Conservation (phyloP, 2,888 invertebrate genomes). For the Hyppa rectilinea region DNA sequence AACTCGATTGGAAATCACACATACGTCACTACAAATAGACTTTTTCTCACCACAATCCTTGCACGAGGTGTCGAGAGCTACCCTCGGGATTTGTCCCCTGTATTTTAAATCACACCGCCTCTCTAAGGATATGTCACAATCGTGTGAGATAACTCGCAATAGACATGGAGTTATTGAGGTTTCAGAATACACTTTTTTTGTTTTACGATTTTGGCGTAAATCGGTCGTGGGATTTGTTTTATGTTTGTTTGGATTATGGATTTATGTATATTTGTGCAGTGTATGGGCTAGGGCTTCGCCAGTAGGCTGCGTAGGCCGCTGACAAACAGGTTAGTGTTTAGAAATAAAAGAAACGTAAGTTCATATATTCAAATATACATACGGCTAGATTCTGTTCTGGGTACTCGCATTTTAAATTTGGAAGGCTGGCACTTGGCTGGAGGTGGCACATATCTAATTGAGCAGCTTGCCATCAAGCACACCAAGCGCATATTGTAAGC, state of each 20-base stretch:
- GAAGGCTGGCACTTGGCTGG: too few species aligned
- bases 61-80: slow-evolving; percentile 38
- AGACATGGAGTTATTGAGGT: slow-evolving; percentile 25
- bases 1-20: slow-evolving; percentile 21
- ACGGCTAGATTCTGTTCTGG: too few species aligned
- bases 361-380: too few species aligned
- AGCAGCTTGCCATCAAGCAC: too few species aligned
- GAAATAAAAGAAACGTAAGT: too few species aligned
- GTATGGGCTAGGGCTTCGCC: too few species aligned
- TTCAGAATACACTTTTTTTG: slow-evolving; percentile 2
- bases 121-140: slow-evolving; percentile 68
- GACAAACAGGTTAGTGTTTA: too few species aligned
- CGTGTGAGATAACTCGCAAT: slow-evolving; percentile 59
- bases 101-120: slow-evolving; percentile 71
- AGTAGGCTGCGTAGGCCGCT: too few species aligned
- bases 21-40: slow-evolving; percentile 33
- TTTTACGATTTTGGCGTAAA: slow-evolving; percentile 20
- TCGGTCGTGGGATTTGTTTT: slow-evolving; percentile 25
- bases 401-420: too few species aligned
- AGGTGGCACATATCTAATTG: too few species aligned
- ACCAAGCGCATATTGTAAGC: too few species aligned
- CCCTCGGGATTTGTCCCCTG: slow-evolving; percentile 62
- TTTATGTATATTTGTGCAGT: neutral
- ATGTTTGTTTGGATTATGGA: slow-evolving; percentile 8
- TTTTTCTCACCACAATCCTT: slow-evolving; percentile 28